A percentile compares a stretch with the other conserved stretches of the same genome.
Evolutionary conservation across 1,140 invertebrate genomes (phyloP).

Genomic region (Zaprionus capensis): DNA sequence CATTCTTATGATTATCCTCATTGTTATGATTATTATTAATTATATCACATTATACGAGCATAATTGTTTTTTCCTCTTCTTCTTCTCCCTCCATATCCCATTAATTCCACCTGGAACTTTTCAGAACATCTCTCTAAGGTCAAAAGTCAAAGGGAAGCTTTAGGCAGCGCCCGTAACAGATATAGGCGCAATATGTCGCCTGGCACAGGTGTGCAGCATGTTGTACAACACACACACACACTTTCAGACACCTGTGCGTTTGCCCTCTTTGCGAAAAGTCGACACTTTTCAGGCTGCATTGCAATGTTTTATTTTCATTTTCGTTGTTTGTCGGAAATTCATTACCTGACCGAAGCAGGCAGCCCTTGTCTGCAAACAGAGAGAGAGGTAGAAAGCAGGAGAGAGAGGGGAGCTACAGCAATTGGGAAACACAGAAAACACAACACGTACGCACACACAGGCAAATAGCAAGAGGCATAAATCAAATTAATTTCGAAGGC

Average conservation of each 20-base stretch:
- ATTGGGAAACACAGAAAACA: slow-evolving; percentile 37
- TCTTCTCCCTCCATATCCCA: background rate
- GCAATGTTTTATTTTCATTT: slow-evolving; percentile 80
- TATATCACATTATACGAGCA: background rate
- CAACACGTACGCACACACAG: slow-evolving; percentile 45
- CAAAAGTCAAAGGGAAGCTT: background rate
- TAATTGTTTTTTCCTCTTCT: background rate
- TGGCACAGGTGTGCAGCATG: background rate
- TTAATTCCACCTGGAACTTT: background rate
- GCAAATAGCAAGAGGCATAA: slow-evolving; percentile 58
- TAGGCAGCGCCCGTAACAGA: background rate
- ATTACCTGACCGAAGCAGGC: slow-evolving; percentile 56
- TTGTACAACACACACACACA: background rate
- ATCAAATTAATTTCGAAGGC: slow-evolving; percentile 82
- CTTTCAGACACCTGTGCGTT: background rate
- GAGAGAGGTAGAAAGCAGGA: background rate
- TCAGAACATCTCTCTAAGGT: background rate
- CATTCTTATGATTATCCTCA: no score
- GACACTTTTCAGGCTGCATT: slow-evolving; percentile 74
- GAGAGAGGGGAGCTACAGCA: slow-evolving; percentile 13
- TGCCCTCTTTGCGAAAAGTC: slow-evolving; percentile 46
- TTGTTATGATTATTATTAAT: background rate
- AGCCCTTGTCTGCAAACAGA: slow-evolving; percentile 33
- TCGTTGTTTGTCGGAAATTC: slow-evolving; percentile 76
- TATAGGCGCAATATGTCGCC: background rate